Base-by-base conservation (phyloP, 37 sponge, comb jelly and placozoan species). In the Hormiphora californensis region DNA sequence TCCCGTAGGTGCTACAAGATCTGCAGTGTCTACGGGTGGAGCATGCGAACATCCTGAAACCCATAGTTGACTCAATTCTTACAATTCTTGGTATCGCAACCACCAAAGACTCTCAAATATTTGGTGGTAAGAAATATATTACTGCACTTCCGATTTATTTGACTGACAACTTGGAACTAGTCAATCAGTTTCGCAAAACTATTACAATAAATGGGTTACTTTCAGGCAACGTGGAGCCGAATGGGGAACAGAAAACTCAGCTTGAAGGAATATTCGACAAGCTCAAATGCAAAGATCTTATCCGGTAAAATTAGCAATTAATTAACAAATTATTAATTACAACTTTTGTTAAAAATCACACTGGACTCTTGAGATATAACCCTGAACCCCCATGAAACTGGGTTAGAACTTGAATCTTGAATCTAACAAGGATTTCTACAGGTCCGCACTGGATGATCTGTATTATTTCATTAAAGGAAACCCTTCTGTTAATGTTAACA, bases 51-150 rank as follows among this genome's bases (percentile, higher is more conserved):
- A 33, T 33, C 22, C 38, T 73, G 81, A n/a, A 46, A 17, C 41
- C 81, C 5, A 43, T 73, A 7, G 81, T 33, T 7, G 81, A 73
- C 11, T 73, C 81, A 4, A 43, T 73, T 46, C 81, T 73, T 46
- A 73, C 81, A 36, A 46, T 46, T 41, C 81, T 73, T 23, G 81
- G 81, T 27, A 43, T 43, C 81, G 81, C 40, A 43, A 43, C 43
- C 1, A 73, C 81, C 1, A 73, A 41, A n/a, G n/a, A n/a, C n/a
- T n/a, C n/a, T 19, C 41, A 43, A 1, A 33, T 73, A 2, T 36
- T 36, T 41, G 32, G 46, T 39, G 81, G 81, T 73, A 5, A 40
- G 81, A n/a, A 22, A 65, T 30, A 23, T 21, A 7, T 59, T 27
- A 59, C 8, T n/a, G 53, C 53, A 17, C 53, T 17, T 17, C 53